Evolutionary conservation across 1,140 invertebrate genomes (phyloP).

Genomic region (Centruroides vittatus): DNA sequence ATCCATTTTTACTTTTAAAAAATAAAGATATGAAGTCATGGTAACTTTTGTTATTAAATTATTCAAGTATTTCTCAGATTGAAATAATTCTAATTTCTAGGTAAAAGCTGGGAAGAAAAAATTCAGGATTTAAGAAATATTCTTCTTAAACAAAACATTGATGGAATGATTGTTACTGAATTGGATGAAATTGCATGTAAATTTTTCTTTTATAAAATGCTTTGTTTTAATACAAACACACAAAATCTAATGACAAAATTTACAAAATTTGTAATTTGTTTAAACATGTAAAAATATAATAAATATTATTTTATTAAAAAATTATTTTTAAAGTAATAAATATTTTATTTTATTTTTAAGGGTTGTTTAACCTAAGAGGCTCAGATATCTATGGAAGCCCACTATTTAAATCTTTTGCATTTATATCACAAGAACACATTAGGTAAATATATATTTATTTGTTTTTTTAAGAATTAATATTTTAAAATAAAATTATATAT

Average conservation of each 20-base stretch:
- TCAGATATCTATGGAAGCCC: constrained; percentile 91
- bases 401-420: constrained; percentile 76
- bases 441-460: constrained; percentile 1
- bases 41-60: neutral
- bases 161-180: constrained; percentile 58
- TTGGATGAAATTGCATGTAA: constrained; percentile 77
- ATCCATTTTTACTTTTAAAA: too few relatives aligned
- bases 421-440: constrained; percentile 2
- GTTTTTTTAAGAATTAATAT: neutral
- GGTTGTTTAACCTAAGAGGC: constrained; percentile 79
- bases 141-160: constrained; percentile 51
- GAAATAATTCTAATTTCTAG: constrained; percentile 45
- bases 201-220: neutral
- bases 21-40: too few relatives aligned
- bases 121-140: constrained; percentile 47
- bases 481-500: neutral
- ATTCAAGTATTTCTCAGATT: neutral
- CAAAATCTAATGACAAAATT: too few relatives aligned
- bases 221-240: neutral
- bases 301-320: too few relatives aligned
- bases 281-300: too few relatives aligned
- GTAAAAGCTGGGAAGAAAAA: constrained; percentile 50
- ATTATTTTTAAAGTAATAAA: too few relatives aligned
- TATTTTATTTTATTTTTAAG: neutral
- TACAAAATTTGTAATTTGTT: too few relatives aligned